Base-by-base conservation (phyloP, 2,797 vertebrate species). In the Pangasius sanitwongsei region DNA sequence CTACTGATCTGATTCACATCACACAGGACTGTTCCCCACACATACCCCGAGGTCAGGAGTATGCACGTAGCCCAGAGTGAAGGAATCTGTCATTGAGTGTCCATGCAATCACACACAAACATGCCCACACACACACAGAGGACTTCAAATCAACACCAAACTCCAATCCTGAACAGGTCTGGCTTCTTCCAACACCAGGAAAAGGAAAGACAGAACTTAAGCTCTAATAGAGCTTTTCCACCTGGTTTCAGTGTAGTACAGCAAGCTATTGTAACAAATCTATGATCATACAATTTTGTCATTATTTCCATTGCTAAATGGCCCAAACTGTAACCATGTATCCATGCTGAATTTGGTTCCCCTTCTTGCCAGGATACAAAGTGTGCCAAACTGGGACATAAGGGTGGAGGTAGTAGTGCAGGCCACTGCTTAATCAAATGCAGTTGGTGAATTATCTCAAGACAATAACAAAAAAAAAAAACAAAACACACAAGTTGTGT, bases 1-100 rank as follows among this genome's bases (percentile, higher is more conserved):
- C 95, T 95, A 94, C 95, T 97, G 96, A 97, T 95, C 93, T 94
- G 96, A 97, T 97, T 97, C 97, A 97, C 95, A 93, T 57, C 94
- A 95, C 95, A 95, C 93, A 93, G 94, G 95, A 96, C 94, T 94
- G 95, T 95, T 95, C 92, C 93, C 95, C 92, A 85, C 75, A n/a
- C 59, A 82, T 59, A 31, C 28, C 13, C 13, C 15, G 1, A 78
- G 75, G 44, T 34, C 50, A 55, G 4, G 15, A 55, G 28, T 55
- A 6, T 55, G 12, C 48, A 55, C 31, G 13, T 31, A n/a, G 25
- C 28, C 15, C 77, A 55, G 20, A 37, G 11, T 13, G 7, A 25
- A 82, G 9, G 31, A 59, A 12, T 81, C n/a, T 0, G 18, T 37
- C 20, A 37, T 2, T 5, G 3, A 57, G 8, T 59, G 80, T 23